These are phyloP conservation scores for Torymus aiolomorphi DNA, from an alignment of 2,888 invertebrate species.

Conservation along the genomic window DNA sequence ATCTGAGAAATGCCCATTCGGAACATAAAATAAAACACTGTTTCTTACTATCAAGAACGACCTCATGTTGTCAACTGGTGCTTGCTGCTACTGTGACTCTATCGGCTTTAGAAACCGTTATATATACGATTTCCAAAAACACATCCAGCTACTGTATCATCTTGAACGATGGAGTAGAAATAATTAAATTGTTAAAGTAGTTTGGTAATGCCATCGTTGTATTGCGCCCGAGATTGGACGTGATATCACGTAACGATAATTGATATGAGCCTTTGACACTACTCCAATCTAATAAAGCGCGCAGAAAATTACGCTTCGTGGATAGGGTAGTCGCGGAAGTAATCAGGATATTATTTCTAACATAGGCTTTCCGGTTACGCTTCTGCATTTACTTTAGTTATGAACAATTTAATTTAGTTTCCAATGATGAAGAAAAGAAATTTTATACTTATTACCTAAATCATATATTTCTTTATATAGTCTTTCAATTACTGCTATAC, in stretches of 20 bases:
- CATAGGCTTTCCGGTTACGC: constrained; percentile 10
- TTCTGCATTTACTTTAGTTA: neutral
- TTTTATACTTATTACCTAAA: neutral
- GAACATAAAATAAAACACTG: neutral
- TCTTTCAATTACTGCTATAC: too few relatives aligned
- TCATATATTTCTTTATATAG: too few relatives aligned
- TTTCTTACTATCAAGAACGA: constrained; percentile 63
- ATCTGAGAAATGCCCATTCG: too few relatives aligned
- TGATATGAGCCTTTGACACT: constrained; percentile 61
- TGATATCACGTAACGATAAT: constrained; percentile 68
- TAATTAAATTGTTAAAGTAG: constrained; percentile 69
- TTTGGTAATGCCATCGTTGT: constrained; percentile 59
- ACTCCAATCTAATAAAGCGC: constrained; percentile 21
- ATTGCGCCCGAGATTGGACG: constrained; percentile 67
- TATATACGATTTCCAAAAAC: constrained; percentile 62
- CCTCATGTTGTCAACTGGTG: constrained; percentile 67
- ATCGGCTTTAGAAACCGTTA: constrained; percentile 49
- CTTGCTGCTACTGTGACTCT: constrained; percentile 63
- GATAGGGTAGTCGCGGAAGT: constrained; percentile 29
- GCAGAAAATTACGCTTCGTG: constrained; percentile 16
- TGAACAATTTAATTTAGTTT: constrained; percentile 6
- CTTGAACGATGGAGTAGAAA: constrained; percentile 57
- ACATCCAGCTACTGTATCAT: neutral
- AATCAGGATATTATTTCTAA: constrained; percentile 28
- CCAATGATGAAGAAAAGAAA: too few relatives aligned